A percentile compares a stretch with the other conserved stretches of the same genome.
These are phyloP conservation scores for Melanaphis sacchari DNA, from an alignment of 1,140 invertebrate genomes.

Conservation along the genomic window DNA sequence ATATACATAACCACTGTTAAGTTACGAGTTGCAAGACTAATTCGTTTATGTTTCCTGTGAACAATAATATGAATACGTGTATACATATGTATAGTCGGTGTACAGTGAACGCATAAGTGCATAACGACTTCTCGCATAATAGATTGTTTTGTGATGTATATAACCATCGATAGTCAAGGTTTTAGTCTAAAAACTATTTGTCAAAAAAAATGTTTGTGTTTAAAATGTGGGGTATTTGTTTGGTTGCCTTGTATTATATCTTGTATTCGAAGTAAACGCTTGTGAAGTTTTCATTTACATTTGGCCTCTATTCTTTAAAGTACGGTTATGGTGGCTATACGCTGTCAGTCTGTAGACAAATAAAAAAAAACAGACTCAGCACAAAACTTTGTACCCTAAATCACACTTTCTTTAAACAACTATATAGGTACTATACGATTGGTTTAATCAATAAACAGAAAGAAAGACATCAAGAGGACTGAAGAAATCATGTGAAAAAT, in stretches of 20 bases:
- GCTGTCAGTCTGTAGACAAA: not conserved
- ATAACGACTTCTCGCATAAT: not conserved
- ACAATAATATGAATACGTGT: not conserved
- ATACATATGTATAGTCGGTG: not conserved
- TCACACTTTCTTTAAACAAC: not conserved
- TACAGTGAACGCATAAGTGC: not conserved
- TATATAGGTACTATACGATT: not conserved
- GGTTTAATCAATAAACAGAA: not conserved
- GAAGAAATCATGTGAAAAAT: conserved; percentile 35
- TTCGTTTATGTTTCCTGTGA: not conserved
- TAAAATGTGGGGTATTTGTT: not conserved
- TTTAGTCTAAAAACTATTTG: not conserved
- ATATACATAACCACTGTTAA: not conserved
- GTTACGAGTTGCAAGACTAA: not conserved
- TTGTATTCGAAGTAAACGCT: not conserved
- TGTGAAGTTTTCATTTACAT: not conserved
- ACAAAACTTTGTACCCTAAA: not conserved
- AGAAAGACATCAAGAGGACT: not conserved
- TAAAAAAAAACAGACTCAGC: not conserved
- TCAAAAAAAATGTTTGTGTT: not conserved
- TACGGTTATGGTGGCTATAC: not conserved
- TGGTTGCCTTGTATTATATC: not conserved
- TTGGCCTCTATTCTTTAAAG: not conserved
- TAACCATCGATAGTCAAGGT: not conserved
- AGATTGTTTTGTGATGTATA: not conserved